Percentiles rank a stretch among this genome's conserved stretches.
Conservation (phyloP, 2,888 invertebrate genomes). For the Leptogaster cylindrica region DNA sequence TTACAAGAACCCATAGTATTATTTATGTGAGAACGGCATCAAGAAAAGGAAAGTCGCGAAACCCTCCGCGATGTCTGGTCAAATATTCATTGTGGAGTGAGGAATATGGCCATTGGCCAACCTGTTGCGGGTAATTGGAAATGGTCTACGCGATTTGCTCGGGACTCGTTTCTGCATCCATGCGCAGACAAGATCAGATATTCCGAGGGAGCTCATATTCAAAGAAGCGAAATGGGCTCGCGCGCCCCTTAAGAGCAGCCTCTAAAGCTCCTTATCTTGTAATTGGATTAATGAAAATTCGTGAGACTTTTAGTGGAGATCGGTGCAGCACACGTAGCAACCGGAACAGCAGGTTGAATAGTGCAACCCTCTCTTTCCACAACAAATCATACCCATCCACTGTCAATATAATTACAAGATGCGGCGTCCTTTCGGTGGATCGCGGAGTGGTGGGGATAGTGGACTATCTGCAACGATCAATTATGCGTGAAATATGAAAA, state of each 20-base stretch:
- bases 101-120: slow-evolving; percentile 22
- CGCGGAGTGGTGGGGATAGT: slow-evolving; percentile 19
- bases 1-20: neutral
- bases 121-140: slow-evolving; percentile 33
- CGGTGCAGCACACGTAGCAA: neutral
- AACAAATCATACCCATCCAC: slow-evolving; percentile 30
- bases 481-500: slow-evolving; percentile 49
- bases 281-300: slow-evolving; percentile 49
- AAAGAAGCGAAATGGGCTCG: slow-evolving; percentile 30
- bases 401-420: slow-evolving; percentile 38
- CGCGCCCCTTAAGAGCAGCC: slow-evolving; percentile 32
- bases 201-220: slow-evolving; percentile 22
- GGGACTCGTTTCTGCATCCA: slow-evolving; percentile 26
- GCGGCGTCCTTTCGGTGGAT: slow-evolving; percentile 12
- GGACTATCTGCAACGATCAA: slow-evolving; percentile 43
- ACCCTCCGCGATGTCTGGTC: slow-evolving; percentile 19
- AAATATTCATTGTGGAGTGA: slow-evolving; percentile 34
- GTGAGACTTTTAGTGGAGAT: slow-evolving; percentile 43
- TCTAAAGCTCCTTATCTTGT: slow-evolving; percentile 45
- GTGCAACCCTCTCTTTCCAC: slow-evolving; percentile 1
- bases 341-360: neutral
- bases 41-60: neutral
- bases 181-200: slow-evolving; percentile 13
- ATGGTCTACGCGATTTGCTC: slow-evolving; percentile 11
- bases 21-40: neutral